Base-by-base conservation (phyloP, 2,888 invertebrate genomes). In the Melinaea marsaeus region DNA sequence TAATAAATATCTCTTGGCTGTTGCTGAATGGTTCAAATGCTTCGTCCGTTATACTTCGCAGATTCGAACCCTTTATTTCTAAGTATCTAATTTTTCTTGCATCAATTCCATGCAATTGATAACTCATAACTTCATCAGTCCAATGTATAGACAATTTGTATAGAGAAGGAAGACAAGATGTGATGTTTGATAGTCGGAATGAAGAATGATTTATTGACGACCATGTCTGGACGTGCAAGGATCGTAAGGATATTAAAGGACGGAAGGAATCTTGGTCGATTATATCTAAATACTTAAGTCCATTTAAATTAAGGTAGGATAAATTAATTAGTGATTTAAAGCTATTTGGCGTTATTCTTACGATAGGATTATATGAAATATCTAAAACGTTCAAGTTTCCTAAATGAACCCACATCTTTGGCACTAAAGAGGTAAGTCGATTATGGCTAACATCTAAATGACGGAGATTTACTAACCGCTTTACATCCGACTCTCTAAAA, bases 291-390 rank as follows among this genome's bases (percentile, higher is more conserved):
- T 93, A 92, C 72, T 94, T 93, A 69, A 97, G 89, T 72, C 95
- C 94, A 67, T 94, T 92, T 75, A 97, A 92, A 76, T 95, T 94
- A 64, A 97, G 91, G 77, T 93, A 93, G 69, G 96, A 95, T 71
- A 96, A 88, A 69, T 94, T 94, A 69, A 91, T 91, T 70, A 95
- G 91, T 66, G 94, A 94, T 73, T 92, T 88, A 84, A 95, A 95
- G 83, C 94, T 94, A 77, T 95, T 94, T 75, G 92, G 91, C 68
- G 93, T 91, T 66, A 97, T 92, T 78, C 94, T 93, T 88, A 95
- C 90, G 66, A 97, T 93, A 7, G 96, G 96, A 87, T 98, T 98
- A 77, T 93, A 93, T 0, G 97, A 96, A 61, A 97, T 79, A 81
- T 97, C 96, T 61, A 98, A 89, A 56, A 93, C 92, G 69, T 95